Evolutionary conservation across 1,140 invertebrate genomes (phyloP), one percentile per base, ranked within the genome.

Genomic region (Drosophila ficusphila): DNA sequence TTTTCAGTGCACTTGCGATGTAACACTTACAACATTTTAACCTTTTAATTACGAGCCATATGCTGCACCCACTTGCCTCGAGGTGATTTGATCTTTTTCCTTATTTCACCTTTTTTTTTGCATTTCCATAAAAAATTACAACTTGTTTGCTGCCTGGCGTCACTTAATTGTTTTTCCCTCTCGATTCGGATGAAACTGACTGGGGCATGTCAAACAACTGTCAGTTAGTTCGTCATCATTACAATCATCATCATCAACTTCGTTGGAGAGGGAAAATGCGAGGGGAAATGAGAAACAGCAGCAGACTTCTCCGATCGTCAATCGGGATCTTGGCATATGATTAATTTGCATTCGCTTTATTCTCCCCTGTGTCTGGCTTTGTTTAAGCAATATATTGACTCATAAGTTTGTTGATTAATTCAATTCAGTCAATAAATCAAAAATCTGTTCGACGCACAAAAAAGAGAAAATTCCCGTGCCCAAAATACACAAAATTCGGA

Each of bases 151-250:
- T 60, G 56, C 19, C 56, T 73, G 70, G 70, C 70, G 65, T 75
- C 82, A 88, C 60, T 89, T 88, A 88, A 88, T 88, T 89, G 82
- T 75, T 86, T 88, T 56, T 60, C 34, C 60, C 58, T 48, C 46
- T 48, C 62, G 47, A 39, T 38, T 23, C 34, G 6, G 51, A 16
- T n/a, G 46, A 33, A 42, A 81, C 81, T 81, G 81, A 85, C 79
- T 85, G 79, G 81, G 79, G 69, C 81, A 88, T 77, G 83, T 88
- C 82, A 88, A 88, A 82, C 82, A 88, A 88, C 82, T 88, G 82
- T 88, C 82, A 86, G 82, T 82, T 78, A 57, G 79, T 85, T 85
- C 79, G 73, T 81, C 79, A 82, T 79, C 77, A 75, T 75, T 71
- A 79, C 44, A 69, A 74, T 47, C 75, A 51, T 25, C 52, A 39